phyloP scores from a whole-genome alignment of 2,113 vertebrate genomes.

The Lepisosteus oculatus region DNA sequence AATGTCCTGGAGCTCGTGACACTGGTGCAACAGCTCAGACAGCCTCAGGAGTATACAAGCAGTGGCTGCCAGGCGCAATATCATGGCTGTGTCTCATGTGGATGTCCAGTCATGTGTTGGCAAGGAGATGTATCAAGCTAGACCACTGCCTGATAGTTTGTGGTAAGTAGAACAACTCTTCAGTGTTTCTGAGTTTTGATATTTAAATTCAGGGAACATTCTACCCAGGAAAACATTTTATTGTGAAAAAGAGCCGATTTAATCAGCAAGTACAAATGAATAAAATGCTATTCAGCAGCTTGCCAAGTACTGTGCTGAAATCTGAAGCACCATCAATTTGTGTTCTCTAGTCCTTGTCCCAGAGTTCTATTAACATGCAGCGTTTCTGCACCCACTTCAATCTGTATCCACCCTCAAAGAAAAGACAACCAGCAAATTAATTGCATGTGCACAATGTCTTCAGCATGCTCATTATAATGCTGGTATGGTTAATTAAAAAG shows the following conservation, averaged over 20 bases:
- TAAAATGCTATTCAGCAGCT: slow-evolving; percentile 12
- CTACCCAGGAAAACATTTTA: no score
- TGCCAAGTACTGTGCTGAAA: slow-evolving; percentile 26
- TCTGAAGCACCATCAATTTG: slow-evolving; percentile 28
- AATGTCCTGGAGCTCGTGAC: no score
- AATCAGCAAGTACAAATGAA: slow-evolving; percentile 1
- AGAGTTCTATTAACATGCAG: slow-evolving; percentile 17
- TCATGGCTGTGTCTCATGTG: no score
- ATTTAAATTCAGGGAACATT: no score
- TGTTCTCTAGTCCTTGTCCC: slow-evolving; percentile 2
- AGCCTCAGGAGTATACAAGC: no score
- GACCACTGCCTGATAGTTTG: no score
- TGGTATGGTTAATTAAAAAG: slow-evolving; percentile 29
- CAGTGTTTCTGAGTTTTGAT: no score
- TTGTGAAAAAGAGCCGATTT: background rate
- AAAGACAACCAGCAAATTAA: slow-evolving; percentile 27
- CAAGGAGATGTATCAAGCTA: no score
- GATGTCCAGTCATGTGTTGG: no score
- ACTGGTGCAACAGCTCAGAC: no score
- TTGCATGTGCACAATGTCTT: slow-evolving; percentile 9
- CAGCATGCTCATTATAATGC: slow-evolving; percentile 17
- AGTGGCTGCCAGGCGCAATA: no score
- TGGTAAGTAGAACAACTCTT: no score
- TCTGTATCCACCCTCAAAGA: background rate
- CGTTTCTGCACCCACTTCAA: slow-evolving; percentile 11